A percentile compares a stretch with the other conserved stretches of the same genome.
Conservation (phyloP, 2,797 vertebrate species). For the Lateolabrax maculatus region DNA sequence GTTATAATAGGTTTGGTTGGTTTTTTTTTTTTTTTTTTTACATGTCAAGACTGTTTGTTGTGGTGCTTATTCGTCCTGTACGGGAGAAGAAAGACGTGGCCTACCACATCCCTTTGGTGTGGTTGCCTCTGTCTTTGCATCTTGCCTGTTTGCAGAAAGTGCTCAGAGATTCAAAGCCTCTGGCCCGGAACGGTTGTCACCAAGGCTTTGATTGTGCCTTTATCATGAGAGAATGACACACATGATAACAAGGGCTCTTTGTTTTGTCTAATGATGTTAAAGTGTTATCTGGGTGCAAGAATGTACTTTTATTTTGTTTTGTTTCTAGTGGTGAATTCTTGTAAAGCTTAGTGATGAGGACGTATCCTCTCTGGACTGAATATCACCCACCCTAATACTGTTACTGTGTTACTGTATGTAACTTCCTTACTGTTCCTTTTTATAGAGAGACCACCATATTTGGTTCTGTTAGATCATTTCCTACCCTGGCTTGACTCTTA, state of each 20-base stretch:
- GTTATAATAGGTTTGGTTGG: no score
- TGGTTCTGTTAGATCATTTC: background rate
- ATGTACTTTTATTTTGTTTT: background rate
- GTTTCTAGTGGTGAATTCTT: background rate
- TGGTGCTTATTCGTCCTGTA: background rate
- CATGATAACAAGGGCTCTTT: background rate
- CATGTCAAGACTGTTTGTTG: background rate
- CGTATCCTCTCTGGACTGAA: background rate
- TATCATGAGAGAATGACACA: background rate
- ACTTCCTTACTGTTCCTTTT: background rate
- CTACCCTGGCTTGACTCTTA: background rate
- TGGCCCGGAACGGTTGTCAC: background rate
- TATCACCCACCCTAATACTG: background rate
- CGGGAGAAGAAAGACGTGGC: background rate
- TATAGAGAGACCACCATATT: background rate
- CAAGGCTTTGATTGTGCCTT: background rate
- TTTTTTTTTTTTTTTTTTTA: background rate
- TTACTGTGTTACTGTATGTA: background rate
- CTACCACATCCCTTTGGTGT: conserved; percentile 40
- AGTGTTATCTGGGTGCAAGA: background rate
- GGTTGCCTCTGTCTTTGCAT: conserved; percentile 19
- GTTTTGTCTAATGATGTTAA: background rate
- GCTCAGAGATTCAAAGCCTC: background rate
- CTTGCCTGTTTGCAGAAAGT: conserved; percentile 3
- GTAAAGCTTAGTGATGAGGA: background rate